Evolutionary conservation across 1,140 invertebrate species (phyloP).

Genomic region (Diabrotica undecimpunctata): DNA sequence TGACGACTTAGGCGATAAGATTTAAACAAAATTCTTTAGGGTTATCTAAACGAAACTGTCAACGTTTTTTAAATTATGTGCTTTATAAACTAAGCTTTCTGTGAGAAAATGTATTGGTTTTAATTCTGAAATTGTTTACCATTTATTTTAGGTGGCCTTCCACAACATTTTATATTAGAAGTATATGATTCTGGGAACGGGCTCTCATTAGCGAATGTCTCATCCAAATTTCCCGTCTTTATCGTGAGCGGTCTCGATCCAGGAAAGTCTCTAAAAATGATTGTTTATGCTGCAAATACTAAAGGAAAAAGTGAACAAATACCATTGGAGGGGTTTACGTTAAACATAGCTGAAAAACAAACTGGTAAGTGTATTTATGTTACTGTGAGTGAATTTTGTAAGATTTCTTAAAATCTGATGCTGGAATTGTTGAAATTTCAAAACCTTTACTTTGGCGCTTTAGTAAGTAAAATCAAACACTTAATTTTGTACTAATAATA

Average conservation of each 20-base stretch:
- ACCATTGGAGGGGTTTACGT: constrained; percentile 60
- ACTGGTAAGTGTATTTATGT: constrained; percentile 59
- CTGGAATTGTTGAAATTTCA: no score
- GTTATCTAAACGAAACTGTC: no score
- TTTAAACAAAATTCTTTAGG: no score
- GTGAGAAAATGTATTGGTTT: not conserved
- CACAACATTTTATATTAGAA: constrained; percentile 59
- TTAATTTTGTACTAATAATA: no score
- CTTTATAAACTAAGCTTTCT: not conserved
- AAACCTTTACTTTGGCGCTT: no score
- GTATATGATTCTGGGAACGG: constrained; percentile 67
- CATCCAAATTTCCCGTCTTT: constrained; percentile 64
- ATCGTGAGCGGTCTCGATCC: constrained; percentile 65
- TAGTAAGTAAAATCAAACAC: no score
- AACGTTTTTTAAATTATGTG: no score
- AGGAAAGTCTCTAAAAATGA: constrained; percentile 64
- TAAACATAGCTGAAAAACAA: constrained; percentile 75
- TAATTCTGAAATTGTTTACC: not conserved
- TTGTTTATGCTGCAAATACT: constrained; percentile 60
- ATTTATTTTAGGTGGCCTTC: constrained; percentile 44
- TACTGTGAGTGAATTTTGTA: no score
- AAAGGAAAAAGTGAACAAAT: constrained; percentile 60
- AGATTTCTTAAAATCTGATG: no score
- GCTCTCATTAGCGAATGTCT: constrained; percentile 63
- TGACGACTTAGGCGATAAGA: no score